phyloP scores from a whole-genome alignment of 2,113 vertebrate species.

The Neomonachus schauinslandi region DNA sequence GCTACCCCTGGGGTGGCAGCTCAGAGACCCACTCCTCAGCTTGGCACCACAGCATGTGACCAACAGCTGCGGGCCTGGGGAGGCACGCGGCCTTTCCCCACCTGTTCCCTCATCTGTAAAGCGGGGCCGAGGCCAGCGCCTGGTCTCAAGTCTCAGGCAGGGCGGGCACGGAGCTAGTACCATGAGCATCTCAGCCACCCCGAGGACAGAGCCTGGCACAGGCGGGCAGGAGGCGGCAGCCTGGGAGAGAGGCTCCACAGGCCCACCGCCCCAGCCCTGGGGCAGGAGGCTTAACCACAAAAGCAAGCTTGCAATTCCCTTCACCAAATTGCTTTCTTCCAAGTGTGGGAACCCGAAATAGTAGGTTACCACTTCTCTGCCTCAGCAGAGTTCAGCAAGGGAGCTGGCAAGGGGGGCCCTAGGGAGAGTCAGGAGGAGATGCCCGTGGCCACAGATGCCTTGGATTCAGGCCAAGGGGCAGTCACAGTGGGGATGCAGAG shows the following conservation, averaged over 20 bases:
- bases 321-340: constrained; percentile 55
- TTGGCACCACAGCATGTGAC: neutral
- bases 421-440: fast-evolving
- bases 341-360: constrained; percentile 66
- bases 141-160: neutral
- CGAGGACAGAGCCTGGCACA: neutral
- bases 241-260: neutral
- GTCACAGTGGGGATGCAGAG: neutral
- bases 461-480: neutral
- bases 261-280: neutral
- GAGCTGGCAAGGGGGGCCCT: neutral
- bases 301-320: constrained; percentile 65
- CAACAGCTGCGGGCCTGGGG: neutral
- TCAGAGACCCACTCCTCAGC: neutral
- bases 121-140: neutral
- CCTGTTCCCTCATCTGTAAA: neutral
- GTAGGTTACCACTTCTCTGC: constrained; percentile 6
- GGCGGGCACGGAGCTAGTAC: neutral
- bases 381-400: neutral
- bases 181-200: neutral
- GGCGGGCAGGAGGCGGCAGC: neutral
- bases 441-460: neutral
- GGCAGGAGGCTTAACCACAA: constrained; percentile 50
- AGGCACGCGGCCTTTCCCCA: neutral
- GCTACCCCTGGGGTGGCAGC: neutral